A percentile compares a stretch with the other conserved stretches of the same genome.
These are phyloP conservation scores for Cyphomyrus discorhynchus DNA, from an alignment of 2,113 vertebrate species.

Conservation along the genomic window DNA sequence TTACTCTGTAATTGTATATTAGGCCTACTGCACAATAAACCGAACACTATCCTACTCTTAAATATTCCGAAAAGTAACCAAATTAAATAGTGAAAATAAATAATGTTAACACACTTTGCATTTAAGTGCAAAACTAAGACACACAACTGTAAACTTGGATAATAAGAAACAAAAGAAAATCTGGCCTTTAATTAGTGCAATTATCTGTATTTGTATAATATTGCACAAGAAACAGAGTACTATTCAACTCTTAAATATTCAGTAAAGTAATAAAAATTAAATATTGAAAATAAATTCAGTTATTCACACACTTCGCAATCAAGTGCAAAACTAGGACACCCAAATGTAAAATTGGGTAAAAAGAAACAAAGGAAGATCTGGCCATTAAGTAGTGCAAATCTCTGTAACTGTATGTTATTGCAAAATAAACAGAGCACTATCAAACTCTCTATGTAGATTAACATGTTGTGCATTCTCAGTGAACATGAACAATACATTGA, in stretches of 20 bases:
- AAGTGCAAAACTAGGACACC: not conserved
- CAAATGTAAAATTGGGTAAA: no score
- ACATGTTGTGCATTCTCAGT: no score
- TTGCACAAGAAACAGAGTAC: no score
- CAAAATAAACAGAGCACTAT: no score
- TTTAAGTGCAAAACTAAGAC: constrained; percentile 7
- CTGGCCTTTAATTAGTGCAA: not conserved
- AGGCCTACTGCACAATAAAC: no score
- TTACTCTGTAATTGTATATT: no score
- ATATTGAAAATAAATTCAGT: not conserved
- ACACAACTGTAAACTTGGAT: not conserved
- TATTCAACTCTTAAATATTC: not conserved
- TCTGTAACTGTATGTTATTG: no score
- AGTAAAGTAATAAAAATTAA: constrained; percentile 4
- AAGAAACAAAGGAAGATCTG: no score
- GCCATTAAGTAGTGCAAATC: no score
- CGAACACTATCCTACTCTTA: not conserved
- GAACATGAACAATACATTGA: no score
- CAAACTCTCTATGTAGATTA: no score
- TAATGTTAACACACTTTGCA: constrained; percentile 1
- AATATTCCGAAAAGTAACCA: not conserved
- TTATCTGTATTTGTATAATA: no score
- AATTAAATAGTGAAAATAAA: constrained; percentile 1
- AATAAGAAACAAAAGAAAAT: constrained; percentile 3
- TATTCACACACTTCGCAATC: not conserved